Evolutionary conservation across 2,113 vertebrate species (phyloP), one percentile per base, ranked within the genome.

Genomic region (Corvus hawaiiensis): DNA sequence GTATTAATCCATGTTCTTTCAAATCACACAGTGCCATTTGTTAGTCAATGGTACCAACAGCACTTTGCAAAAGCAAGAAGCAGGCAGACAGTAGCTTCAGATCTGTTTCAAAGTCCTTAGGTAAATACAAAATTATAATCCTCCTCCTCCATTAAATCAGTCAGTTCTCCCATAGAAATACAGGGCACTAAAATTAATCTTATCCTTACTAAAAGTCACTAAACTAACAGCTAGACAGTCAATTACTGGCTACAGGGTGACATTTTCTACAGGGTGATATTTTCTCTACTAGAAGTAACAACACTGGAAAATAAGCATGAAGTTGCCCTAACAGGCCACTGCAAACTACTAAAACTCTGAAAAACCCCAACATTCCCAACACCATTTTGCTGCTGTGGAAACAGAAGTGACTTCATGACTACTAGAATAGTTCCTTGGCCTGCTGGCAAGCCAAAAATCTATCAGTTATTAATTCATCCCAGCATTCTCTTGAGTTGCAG

Each of bases 1-100:
- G 37, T 41, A 67, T 7, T 80, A 17, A 41, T 69, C 28, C 32
- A 52, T 33, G 39, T 44, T 63, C 33, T 61, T 83, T 71, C 61
- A 64, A 84, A 82, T 35, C 28, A 77, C 19, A 68, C 16, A 74
- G 14, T 46, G 33, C 16, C 54, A 51, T 55, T 88, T 75, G 16
- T 35, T 51, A 67, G 19, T 33, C 58, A 78, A 6, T 32, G 7
- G 32, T 41, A 88, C 28, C 0, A 0, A 78, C 0, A 82, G 15
- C 22, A 51, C 41, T 55, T 43, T 12, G 18, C 21, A 87, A 26
- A 92, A 66, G 32, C 41, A 87, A 80, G 28, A 37, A 81, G 46
- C 44, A 69, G 41, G 27, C 11, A 81, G 6, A 6, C 73, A 84
- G 30, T 19, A 73, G 37, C 28, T 84, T 77, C 27, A 27, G 37